Evolutionary conservation across 2,888 invertebrate species (phyloP).

Genomic region (Tetranychus truncatus): DNA sequence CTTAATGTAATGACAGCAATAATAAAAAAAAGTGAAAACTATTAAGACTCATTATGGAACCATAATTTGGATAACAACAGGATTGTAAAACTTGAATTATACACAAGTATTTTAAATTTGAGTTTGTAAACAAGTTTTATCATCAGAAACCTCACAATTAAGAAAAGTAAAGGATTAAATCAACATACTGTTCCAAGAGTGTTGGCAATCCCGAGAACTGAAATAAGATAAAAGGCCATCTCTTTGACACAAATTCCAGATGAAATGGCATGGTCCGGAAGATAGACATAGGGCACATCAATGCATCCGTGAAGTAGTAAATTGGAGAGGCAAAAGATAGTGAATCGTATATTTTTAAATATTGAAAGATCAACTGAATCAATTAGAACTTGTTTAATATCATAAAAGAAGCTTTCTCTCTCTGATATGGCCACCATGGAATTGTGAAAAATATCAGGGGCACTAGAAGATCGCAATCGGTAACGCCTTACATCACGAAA

Average conservation of each 20-base stretch:
- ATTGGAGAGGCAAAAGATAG: slow-evolving; percentile 55
- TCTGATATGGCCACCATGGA: background rate
- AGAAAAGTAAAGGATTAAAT: background rate
- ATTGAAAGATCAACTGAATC: slow-evolving; percentile 65
- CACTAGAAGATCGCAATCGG: slow-evolving; percentile 61
- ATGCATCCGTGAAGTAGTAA: slow-evolving; percentile 70
- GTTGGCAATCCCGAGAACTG: slow-evolving; percentile 70
- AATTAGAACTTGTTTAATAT: slow-evolving; percentile 53
- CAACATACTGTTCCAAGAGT: slow-evolving; percentile 64
- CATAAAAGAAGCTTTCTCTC: slow-evolving; percentile 30
- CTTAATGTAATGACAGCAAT: too few species aligned
- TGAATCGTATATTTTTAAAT: slow-evolving; percentile 43
- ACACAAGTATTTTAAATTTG: too few species aligned
- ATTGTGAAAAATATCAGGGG: slow-evolving; percentile 62
- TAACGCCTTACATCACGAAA: slow-evolving; percentile 52
- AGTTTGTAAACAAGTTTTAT: too few species aligned
- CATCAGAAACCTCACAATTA: too few species aligned
- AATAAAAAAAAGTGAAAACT: too few species aligned
- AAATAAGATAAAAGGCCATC: slow-evolving; percentile 55
- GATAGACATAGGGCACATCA: slow-evolving; percentile 83
- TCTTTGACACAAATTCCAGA: slow-evolving; percentile 45
- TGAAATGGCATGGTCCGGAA: slow-evolving; percentile 60
- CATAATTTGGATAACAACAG: too few species aligned
- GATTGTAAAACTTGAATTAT: too few species aligned
- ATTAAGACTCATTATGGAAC: too few species aligned